Evolutionary conservation across 1,140 invertebrate genomes (phyloP).

Genomic region (Arion vulgaris): DNA sequence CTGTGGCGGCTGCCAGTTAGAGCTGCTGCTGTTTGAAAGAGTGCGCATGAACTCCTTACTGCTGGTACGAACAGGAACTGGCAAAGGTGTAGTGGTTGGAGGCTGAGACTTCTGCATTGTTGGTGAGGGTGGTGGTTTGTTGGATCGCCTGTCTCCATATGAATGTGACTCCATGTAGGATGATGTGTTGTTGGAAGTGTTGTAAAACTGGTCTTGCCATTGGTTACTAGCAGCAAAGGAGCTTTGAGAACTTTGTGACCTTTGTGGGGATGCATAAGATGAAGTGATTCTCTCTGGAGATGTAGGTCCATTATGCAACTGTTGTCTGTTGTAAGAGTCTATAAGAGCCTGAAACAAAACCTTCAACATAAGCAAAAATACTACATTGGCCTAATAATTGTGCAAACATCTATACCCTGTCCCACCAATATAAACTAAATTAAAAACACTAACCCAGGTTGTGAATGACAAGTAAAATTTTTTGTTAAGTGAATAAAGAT

Average conservation of each 20-base stretch:
- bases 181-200: slow-evolving; percentile 37
- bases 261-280: slow-evolving; percentile 44
- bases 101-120: slow-evolving; percentile 69
- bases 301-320: slow-evolving; percentile 56
- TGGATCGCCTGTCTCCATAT: slow-evolving; percentile 46
- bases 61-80: slow-evolving; percentile 70
- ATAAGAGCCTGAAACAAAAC: slow-evolving; percentile 44
- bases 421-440: too few species aligned
- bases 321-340: slow-evolving; percentile 48
- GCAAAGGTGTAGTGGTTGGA: slow-evolving; percentile 72
- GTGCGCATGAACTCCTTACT: slow-evolving; percentile 65
- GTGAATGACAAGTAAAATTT: too few species aligned
- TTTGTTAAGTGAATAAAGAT: too few species aligned
- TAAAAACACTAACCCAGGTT: too few species aligned
- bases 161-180: slow-evolving; percentile 40
- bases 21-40: slow-evolving; percentile 51
- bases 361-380: neutral
- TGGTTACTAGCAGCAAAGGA: neutral
- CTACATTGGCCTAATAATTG: too few species aligned
- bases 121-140: slow-evolving; percentile 61
- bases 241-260: slow-evolving; percentile 32
- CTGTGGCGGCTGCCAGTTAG: slow-evolving; percentile 49
- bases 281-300: slow-evolving; percentile 35
- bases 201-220: slow-evolving; percentile 25
- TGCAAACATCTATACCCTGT: too few species aligned